These are phyloP conservation scores for Gambelia wislizenii DNA, from an alignment of 2,797 vertebrate species.

Conservation along the genomic window DNA sequence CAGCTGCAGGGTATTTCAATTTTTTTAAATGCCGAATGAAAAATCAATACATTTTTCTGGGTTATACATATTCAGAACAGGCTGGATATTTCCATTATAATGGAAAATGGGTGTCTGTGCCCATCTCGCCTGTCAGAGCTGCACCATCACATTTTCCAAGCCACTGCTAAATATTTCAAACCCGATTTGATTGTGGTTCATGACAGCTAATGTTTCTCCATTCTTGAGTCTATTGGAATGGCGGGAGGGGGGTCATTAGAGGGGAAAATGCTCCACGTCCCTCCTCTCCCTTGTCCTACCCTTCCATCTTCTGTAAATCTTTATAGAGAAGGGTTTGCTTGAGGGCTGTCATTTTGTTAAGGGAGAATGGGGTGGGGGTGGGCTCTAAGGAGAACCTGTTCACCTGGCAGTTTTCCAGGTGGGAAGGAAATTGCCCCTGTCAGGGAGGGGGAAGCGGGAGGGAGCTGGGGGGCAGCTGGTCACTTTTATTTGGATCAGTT, in stretches of 20 bases:
- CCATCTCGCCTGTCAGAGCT: slow-evolving; percentile 93
- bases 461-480: slow-evolving; percentile 48
- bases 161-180: slow-evolving; percentile 99
- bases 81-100: slow-evolving; percentile 90
- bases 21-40: slow-evolving; percentile 93
- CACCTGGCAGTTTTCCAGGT: slow-evolving; percentile 47
- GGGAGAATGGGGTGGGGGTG: slow-evolving; percentile 48
- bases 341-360: slow-evolving; percentile 58
- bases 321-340: slow-evolving; percentile 57
- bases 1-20: slow-evolving; percentile 97
- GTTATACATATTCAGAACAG: slow-evolving; percentile 98
- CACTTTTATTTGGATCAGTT: too few species aligned
- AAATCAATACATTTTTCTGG: slow-evolving; percentile 99
- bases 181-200: slow-evolving; percentile 95
- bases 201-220: slow-evolving; percentile 89
- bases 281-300: slow-evolving; percentile 31
- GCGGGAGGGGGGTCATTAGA: slow-evolving; percentile 33
- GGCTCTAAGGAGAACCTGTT: slow-evolving; percentile 27
- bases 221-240: slow-evolving; percentile 77
- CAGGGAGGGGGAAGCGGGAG: too few species aligned
- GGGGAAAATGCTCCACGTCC: slow-evolving; percentile 65
- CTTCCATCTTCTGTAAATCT: slow-evolving; percentile 27
- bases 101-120: slow-evolving; percentile 86
- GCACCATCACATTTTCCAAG: slow-evolving; percentile 94
- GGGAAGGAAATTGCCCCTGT: neutral